A percentile compares a stretch with the other conserved stretches of the same genome.
Evolutionary conservation across 2,888 invertebrate species (phyloP).

Genomic region (Hyppa rectilinea): DNA sequence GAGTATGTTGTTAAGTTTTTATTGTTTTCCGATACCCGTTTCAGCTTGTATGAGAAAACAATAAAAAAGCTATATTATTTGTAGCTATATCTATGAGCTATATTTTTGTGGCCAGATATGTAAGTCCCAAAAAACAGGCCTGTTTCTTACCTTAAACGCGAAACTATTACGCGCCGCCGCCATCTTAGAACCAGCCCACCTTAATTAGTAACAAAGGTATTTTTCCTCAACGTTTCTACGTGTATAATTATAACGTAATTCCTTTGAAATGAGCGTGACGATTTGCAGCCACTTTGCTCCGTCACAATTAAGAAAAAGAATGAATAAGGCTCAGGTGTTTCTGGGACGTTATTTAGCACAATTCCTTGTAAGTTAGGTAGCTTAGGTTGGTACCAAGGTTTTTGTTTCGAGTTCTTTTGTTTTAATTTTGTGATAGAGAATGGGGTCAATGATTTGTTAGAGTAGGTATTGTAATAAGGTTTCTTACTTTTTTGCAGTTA

Average conservation of each 20-base stretch:
- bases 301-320: constrained; percentile 50
- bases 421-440: constrained; percentile 5
- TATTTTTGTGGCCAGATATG: too few species aligned
- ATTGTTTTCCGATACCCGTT: background rate
- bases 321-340: constrained; percentile 18
- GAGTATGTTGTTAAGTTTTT: background rate
- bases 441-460: constrained; percentile 4
- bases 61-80: too few species aligned
- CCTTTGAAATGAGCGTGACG: constrained; percentile 47
- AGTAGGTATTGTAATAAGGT: constrained; percentile 7
- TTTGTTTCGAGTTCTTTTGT: constrained; percentile 6
- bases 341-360: constrained; percentile 18
- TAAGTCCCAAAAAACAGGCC: too few species aligned
- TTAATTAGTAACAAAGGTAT: constrained; percentile 46
- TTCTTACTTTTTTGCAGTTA: background rate
- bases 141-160: constrained; percentile 11
- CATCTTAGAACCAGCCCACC: constrained; percentile 34
- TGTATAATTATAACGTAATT: constrained; percentile 53
- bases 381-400: background rate
- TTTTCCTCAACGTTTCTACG: constrained; percentile 47
- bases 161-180: constrained; percentile 35
- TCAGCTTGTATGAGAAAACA: too few species aligned
- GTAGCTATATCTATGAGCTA: too few species aligned
- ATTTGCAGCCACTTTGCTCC: constrained; percentile 43
- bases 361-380: constrained; percentile 16